Conservation (phyloP, 2,888 invertebrate genomes). For the Drosophila tripunctata region DNA sequence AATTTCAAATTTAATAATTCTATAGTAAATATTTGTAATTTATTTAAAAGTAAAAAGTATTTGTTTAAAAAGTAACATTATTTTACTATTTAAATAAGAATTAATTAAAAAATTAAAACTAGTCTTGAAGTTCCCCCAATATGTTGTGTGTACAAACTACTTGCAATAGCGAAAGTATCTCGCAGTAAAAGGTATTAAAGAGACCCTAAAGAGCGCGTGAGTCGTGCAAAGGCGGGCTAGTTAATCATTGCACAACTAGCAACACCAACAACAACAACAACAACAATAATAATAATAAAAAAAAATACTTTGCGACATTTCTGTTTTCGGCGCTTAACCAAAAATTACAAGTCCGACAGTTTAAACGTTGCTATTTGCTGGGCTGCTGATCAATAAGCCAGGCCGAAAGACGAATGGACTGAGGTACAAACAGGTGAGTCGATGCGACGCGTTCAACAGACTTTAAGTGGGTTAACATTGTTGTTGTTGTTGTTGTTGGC, state of each 20-base stretch:
- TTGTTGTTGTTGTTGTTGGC: constrained; percentile 20
- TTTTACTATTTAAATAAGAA: too few relatives aligned
- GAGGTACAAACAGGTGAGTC: constrained; percentile 37
- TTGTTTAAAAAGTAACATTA: too few relatives aligned
- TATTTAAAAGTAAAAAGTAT: too few relatives aligned
- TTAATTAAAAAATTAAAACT: background rate
- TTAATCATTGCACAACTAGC: constrained; percentile 66
- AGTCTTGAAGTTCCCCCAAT: background rate
- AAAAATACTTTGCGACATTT: constrained; percentile 72
- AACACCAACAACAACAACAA: constrained; percentile 30
- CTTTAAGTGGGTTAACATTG: constrained; percentile 72
- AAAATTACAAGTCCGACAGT: constrained; percentile 52
- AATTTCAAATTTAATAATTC: too few relatives aligned
- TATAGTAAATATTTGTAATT: too few relatives aligned
- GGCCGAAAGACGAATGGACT: constrained; percentile 18
- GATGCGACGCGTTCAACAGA: constrained; percentile 76
- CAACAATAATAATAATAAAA: constrained; percentile 15
- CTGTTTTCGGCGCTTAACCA: constrained; percentile 46
- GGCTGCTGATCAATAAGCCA: constrained; percentile 64
- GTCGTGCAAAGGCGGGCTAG: constrained; percentile 55
- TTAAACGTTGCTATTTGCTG: constrained; percentile 64
- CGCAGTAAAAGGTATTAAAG: constrained; percentile 24
- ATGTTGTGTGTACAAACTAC: background rate
- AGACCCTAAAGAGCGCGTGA: constrained; percentile 46
- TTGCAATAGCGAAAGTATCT: background rate